Evolutionary conservation across 2,888 invertebrate genomes (phyloP).

Genomic region (Monochamus alternatus): DNA sequence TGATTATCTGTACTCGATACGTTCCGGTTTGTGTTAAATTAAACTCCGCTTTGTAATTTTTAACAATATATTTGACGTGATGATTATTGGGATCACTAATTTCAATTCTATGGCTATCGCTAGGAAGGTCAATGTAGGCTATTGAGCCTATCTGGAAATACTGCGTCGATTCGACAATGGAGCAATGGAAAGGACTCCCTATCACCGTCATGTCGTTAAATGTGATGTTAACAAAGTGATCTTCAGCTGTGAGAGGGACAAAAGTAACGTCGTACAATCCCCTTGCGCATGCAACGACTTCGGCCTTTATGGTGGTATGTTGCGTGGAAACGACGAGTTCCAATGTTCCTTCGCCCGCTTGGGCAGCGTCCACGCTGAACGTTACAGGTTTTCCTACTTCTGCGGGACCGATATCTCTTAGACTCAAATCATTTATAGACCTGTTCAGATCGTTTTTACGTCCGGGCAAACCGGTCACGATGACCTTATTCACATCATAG

Average conservation of each 20-base stretch:
- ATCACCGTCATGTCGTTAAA: constrained; percentile 94
- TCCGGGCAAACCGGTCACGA: constrained; percentile 77
- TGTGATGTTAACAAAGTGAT: constrained; percentile 94
- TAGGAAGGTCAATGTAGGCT: constrained; percentile 75
- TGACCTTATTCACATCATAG: constrained; percentile 90
- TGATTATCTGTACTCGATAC: constrained; percentile 54
- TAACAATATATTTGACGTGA: constrained; percentile 67
- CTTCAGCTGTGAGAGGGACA: constrained; percentile 89
- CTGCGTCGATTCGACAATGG: constrained; percentile 78
- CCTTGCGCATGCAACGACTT: constrained; percentile 91
- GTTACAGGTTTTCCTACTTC: constrained; percentile 90
- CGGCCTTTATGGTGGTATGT: constrained; percentile 87
- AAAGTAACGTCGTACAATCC: constrained; percentile 95
- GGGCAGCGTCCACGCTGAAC: constrained; percentile 94
- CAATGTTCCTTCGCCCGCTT: constrained; percentile 94
- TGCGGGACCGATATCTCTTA: constrained; percentile 70
- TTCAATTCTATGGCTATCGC: constrained; percentile 78
- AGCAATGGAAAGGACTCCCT: constrained; percentile 91
- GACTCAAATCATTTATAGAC: constrained; percentile 66
- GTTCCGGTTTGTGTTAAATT: constrained; percentile 77
- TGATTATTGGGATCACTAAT: constrained; percentile 79
- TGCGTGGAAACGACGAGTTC: constrained; percentile 93
- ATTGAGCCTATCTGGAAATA: constrained; percentile 80
- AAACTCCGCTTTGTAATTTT: constrained; percentile 69
- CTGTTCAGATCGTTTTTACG: constrained; percentile 63